Conservation (phyloP, 2,797 vertebrate species). For the Arctocebus calabarensis region DNA sequence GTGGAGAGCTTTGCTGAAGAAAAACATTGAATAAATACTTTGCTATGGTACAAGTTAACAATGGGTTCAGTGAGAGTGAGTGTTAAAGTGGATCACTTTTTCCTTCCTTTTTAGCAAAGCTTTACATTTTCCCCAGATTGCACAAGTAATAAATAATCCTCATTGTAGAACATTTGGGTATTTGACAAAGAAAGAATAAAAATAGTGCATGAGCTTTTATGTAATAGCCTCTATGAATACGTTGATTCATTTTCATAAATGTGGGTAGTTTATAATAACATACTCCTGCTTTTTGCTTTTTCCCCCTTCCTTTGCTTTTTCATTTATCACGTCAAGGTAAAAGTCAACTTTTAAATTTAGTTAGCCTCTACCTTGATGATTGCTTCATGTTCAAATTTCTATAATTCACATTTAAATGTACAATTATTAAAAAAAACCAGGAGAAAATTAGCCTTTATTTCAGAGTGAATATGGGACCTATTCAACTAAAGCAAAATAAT, state of each 20-base stretch:
- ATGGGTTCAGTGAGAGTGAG: neutral
- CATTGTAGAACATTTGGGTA: neutral
- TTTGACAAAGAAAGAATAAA: constrained; percentile 16
- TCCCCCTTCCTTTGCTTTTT: neutral
- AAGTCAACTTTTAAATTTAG: neutral
- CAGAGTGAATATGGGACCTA: constrained; percentile 15
- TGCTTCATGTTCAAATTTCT: neutral
- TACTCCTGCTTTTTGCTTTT: neutral
- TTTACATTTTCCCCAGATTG: neutral
- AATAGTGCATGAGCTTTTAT: neutral
- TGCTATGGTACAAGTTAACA: neutral
- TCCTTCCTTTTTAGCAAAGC: neutral
- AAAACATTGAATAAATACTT: neutral
- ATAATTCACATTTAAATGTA: constrained; percentile 6
- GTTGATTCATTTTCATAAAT: constrained; percentile 13
- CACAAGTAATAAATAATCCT: constrained; percentile 51
- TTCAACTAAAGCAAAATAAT: constrained; percentile 30
- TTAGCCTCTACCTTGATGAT: too few relatives aligned
- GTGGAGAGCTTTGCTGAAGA: constrained; percentile 8
- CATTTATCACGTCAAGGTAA: neutral
- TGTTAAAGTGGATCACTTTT: neutral
- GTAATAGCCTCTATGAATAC: neutral
- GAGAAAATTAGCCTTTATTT: constrained; percentile 58
- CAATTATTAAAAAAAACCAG: constrained; percentile 37
- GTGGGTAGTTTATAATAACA: neutral